Conservation (phyloP, 1,140 invertebrate genomes). For the Heliothis virescens region DNA sequence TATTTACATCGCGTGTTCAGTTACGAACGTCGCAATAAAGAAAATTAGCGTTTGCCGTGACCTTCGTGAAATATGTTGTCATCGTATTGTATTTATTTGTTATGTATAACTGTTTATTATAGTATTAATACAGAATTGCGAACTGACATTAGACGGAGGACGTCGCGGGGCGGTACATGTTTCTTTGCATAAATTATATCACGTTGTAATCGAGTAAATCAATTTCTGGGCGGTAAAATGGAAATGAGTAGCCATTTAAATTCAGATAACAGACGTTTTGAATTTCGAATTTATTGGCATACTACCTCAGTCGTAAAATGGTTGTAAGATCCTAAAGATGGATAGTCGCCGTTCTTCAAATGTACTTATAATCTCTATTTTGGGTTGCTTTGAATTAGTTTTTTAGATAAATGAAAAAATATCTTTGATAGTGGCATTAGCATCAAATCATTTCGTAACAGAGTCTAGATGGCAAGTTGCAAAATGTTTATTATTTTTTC, state of each 20-base stretch:
- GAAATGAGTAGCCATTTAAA: constrained; percentile 61
- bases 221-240: constrained; percentile 54
- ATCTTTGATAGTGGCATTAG: no score
- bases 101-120: constrained; percentile 75
- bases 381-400: no score
- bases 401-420: no score
- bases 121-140: constrained; percentile 75
- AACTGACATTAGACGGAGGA: constrained; percentile 68
- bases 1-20: constrained; percentile 66
- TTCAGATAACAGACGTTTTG: constrained; percentile 49
- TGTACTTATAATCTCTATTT: no score
- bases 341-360: neutral
- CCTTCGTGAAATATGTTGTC: constrained; percentile 66
- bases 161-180: constrained; percentile 78
- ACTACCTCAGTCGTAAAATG: constrained; percentile 20
- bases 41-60: constrained; percentile 77
- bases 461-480: no score
- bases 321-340: neutral
- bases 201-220: constrained; percentile 62
- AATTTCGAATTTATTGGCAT: constrained; percentile 36
- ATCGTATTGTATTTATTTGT: constrained; percentile 65
- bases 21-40: constrained; percentile 69
- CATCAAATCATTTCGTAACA: no score
- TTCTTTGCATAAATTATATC: constrained; percentile 78
- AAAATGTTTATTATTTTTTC: no score